These are phyloP conservation scores for Neolamprologus sp. DNA, from an alignment of 2,113 vertebrate species.

Conservation along the genomic window DNA sequence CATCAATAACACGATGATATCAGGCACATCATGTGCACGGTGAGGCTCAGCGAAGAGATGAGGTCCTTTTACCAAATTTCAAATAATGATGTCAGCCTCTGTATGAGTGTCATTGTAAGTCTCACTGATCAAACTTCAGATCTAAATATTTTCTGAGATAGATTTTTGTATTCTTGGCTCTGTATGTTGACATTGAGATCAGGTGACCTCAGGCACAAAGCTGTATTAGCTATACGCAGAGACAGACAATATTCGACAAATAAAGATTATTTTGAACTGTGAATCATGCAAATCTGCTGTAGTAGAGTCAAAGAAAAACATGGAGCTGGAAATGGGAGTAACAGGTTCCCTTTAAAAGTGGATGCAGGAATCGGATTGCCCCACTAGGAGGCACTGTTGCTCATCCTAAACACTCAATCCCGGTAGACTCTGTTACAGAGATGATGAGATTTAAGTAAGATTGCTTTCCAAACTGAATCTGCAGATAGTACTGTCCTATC, in stretches of 20 bases:
- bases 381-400: background rate
- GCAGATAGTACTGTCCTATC: background rate
- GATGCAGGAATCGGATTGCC: background rate
- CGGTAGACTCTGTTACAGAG: background rate
- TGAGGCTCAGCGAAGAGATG: background rate
- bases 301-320: background rate
- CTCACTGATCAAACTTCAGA: background rate
- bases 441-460: background rate
- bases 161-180: background rate
- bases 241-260: background rate
- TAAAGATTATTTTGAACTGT: background rate
- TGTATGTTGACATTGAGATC: background rate
- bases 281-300: background rate
- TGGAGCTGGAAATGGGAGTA: background rate
- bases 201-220: background rate
- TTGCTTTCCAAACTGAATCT: background rate
- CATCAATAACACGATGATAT: background rate
- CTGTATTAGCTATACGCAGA: background rate
- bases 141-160: background rate
- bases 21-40: background rate
- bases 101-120: background rate
- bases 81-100: background rate
- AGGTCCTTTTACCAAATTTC: background rate
- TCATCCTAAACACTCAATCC: background rate
- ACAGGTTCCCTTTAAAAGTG: background rate